These are phyloP conservation scores for Listrodromus nycthemerus DNA, from an alignment of 2,888 invertebrate genomes.

Conservation along the genomic window DNA sequence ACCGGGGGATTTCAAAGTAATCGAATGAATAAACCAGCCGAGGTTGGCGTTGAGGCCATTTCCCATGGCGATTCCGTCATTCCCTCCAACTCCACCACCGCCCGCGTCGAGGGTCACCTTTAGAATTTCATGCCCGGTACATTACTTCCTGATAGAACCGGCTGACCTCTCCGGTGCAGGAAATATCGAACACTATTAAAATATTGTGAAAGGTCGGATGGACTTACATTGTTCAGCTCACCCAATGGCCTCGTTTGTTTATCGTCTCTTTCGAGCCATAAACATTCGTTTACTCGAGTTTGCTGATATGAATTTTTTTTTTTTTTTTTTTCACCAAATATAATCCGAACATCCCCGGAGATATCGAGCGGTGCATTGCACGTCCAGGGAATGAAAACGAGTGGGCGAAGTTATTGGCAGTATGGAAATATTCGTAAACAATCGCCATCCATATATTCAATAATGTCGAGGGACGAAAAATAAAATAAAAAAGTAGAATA, in stretches of 20 bases:
- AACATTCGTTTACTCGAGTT: constrained; percentile 46
- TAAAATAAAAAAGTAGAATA: too few species aligned
- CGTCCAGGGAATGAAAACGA: neutral
- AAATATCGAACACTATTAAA: constrained; percentile 79
- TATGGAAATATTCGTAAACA: neutral
- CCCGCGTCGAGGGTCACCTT: constrained; percentile 10
- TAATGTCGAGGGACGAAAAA: neutral
- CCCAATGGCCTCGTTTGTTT: constrained; percentile 21
- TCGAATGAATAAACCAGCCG: constrained; percentile 82
- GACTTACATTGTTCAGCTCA: constrained; percentile 30
- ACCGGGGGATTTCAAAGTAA: constrained; percentile 71
- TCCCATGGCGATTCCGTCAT: constrained; percentile 34
- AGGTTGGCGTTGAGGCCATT: constrained; percentile 64
- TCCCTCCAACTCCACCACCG: neutral
- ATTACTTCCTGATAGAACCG: constrained; percentile 80
- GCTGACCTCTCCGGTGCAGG: constrained; percentile 72
- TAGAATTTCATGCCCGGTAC: constrained; percentile 37
- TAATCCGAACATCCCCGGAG: constrained; percentile 15
- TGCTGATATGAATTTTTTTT: neutral
- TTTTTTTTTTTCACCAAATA: neutral
- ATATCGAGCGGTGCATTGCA: neutral
- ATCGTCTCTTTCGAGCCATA: constrained; percentile 2
- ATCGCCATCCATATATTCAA: neutral
- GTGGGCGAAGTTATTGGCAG: neutral
- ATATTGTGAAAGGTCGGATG: constrained; percentile 56